Conservation (phyloP, 1,140 invertebrate species). For the Battus philenor region DNA sequence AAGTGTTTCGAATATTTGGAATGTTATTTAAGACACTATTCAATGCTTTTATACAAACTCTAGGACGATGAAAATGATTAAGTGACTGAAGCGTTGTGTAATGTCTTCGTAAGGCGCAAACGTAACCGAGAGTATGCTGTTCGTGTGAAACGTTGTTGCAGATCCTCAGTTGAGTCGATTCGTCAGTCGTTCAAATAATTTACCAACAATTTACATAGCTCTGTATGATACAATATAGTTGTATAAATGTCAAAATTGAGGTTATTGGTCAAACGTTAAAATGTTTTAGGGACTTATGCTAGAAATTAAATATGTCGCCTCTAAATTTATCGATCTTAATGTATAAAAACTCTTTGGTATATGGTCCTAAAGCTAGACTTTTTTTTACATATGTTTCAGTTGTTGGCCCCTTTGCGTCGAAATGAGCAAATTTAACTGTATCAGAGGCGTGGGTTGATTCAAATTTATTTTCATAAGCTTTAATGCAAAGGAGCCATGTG, state of each 20-base stretch:
- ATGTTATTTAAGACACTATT: constrained; percentile 73
- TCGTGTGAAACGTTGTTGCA: background rate
- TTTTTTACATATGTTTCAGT: constrained; percentile 49
- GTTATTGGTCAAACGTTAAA: constrained; percentile 66
- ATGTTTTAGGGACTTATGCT: constrained; percentile 62
- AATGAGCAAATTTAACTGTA: constrained; percentile 17
- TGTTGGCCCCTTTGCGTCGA: constrained; percentile 50
- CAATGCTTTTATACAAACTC: constrained; percentile 55
- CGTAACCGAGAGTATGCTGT: constrained; percentile 10
- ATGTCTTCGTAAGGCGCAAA: constrained; percentile 34
- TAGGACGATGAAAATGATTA: constrained; percentile 51
- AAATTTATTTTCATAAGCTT: background rate
- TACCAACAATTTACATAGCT: constrained; percentile 4
- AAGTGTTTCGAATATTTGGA: constrained; percentile 69
- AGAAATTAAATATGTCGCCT: constrained; percentile 65
- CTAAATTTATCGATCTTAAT: constrained; percentile 61
- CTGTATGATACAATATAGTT: constrained; percentile 25
- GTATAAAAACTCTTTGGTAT: constrained; percentile 74
- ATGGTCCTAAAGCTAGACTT: constrained; percentile 69
- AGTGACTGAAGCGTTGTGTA: constrained; percentile 51
- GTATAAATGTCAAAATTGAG: constrained; percentile 35
- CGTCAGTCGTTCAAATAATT: constrained; percentile 10
- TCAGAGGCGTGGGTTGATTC: background rate
- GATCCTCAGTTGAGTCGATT: background rate
- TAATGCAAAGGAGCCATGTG: constrained; percentile 14